Evolutionary conservation across 2,113 vertebrate genomes (phyloP).

Genomic region (Orcinus orca): DNA sequence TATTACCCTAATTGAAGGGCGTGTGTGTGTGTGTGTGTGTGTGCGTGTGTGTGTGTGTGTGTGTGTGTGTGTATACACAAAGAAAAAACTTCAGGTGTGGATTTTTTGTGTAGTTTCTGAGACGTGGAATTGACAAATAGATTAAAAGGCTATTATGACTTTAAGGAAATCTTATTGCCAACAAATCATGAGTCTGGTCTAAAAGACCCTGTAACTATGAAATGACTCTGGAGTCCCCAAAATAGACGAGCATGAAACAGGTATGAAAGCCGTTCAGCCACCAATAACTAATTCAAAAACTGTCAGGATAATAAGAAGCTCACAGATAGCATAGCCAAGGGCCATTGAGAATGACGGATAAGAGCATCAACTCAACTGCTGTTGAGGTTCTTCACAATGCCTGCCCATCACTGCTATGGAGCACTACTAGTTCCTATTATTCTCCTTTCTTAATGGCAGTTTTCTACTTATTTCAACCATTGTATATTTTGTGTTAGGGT

Average conservation of each 20-base stretch:
- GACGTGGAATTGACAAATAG: background rate
- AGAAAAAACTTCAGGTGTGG: background rate
- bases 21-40: background rate
- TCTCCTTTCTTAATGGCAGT: background rate
- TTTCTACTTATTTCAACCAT: background rate
- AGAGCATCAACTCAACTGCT: background rate
- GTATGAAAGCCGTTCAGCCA: background rate
- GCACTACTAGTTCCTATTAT: background rate
- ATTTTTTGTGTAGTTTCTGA: background rate
- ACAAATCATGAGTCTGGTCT: background rate
- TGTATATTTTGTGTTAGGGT: background rate
- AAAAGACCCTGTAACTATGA: background rate
- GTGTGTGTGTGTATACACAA: background rate
- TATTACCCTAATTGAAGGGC: background rate
- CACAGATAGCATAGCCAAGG: background rate
- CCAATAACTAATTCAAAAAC: background rate
- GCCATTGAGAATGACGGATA: background rate
- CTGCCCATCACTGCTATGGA: background rate
- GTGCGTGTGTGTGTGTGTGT: accelerated
- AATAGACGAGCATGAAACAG: background rate
- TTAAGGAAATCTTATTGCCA: background rate
- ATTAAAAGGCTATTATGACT: background rate
- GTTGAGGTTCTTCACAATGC: background rate
- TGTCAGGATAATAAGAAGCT: background rate
- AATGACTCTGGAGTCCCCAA: background rate